These are phyloP conservation scores for Rhamphomyia laevipes DNA, from an alignment of 2,888 invertebrate genomes.

Conservation along the genomic window DNA sequence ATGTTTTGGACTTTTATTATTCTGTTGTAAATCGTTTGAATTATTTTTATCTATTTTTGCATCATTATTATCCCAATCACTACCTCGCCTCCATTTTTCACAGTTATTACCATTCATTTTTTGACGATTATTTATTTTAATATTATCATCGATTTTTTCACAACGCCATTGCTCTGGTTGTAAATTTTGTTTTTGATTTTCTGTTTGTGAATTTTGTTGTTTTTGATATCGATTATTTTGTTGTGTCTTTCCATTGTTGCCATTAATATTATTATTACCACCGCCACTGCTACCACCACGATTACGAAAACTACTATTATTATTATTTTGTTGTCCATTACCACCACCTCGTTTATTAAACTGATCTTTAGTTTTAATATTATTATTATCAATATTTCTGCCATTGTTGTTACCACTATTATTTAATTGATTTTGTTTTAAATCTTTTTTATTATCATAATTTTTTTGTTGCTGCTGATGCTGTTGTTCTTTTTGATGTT, in stretches of 20 bases:
- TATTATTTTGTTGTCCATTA: background rate
- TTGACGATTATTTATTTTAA: slow-evolving; percentile 32
- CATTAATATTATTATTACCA: slow-evolving; percentile 4
- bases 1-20: slow-evolving; percentile 10
- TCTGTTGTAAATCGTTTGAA: slow-evolving; percentile 3
- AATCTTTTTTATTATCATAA: no score
- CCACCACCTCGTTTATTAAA: slow-evolving; percentile 8
- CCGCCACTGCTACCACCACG: slow-evolving; percentile 5
- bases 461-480: no score
- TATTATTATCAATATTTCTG: background rate
- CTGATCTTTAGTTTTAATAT: slow-evolving; percentile 9
- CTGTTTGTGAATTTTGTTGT: slow-evolving; percentile 14
- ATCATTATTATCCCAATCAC: slow-evolving; percentile 34
- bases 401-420: no score
- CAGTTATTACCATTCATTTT: slow-evolving; percentile 23
- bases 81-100: slow-evolving; percentile 37
- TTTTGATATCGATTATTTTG: background rate
- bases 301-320: slow-evolving; percentile 12
- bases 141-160: slow-evolving; percentile 35
- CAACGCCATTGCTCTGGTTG: slow-evolving; percentile 35
- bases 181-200: slow-evolving; percentile 14
- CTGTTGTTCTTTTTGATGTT: no score
- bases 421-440: no score
- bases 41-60: slow-evolving; percentile 32
- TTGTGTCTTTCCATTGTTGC: slow-evolving; percentile 7